Evolutionary conservation across 2,113 vertebrate species (phyloP), one percentile per base, ranked within the genome.

Genomic region (Aspiorhynchus laticeps): DNA sequence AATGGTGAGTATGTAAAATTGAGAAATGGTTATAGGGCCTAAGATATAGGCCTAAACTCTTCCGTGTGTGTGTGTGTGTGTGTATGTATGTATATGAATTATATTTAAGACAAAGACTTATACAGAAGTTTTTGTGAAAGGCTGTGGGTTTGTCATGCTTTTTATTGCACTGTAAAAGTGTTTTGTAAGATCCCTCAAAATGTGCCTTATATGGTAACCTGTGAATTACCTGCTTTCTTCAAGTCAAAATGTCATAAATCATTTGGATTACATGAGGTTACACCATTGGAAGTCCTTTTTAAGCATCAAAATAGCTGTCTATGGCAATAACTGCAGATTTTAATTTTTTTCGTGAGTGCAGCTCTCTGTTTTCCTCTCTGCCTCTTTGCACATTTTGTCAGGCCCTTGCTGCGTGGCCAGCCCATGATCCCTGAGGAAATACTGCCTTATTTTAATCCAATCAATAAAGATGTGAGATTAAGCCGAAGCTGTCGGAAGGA

Each of bases 401-500:
- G 14, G 36, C 14, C 59, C 7, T 15, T 75, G 56, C 48, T 61
- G 21, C 28, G 31, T 36, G 36, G 14, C 48, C 67, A 10, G 41
- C 24, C n/a, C 17, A 17, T 6, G 9, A 28, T 74, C 48, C 61
- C 80, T 43, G 82, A 79, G 31, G 56, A 87, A 79, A 85, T 26
- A 28, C 67, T 41, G 53, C 75, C 38, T 86, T 87, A 51, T 83
- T 83, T 80, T 36, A 80, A 87, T 76, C 48, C 65, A 81, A 80
- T 85, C 85, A 84, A 81, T 80, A 86, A 67, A 26, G 41, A 83
- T 71, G 46, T 38, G n/a, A 84, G 17, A 80, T 67, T 46, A 53
- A 41, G 33, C 10, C 10, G 15, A 69, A 74, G 28, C 51, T 12
- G 36, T 46, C 43, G 6, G 38, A 59, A 71, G 26, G 15, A n/a